These are phyloP conservation scores for Lomographa bimaculata DNA, from an alignment of 2,888 invertebrate species.

Conservation along the genomic window DNA sequence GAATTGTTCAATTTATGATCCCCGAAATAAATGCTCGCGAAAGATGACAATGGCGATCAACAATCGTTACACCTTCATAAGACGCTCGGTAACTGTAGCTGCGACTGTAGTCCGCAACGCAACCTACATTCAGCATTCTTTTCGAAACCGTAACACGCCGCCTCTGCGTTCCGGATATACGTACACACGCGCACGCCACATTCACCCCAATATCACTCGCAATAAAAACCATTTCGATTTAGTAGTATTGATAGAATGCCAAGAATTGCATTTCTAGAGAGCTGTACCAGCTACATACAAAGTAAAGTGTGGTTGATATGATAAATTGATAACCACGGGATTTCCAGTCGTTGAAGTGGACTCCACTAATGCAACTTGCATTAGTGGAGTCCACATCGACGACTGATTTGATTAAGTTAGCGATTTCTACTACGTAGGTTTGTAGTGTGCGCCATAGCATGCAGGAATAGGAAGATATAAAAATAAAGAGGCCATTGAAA, in stretches of 20 bases:
- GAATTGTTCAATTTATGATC: conserved; percentile 44
- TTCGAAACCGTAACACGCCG: conserved; percentile 82
- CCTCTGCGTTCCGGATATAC: conserved; percentile 78
- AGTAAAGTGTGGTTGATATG: conserved; percentile 54
- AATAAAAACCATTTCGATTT: conserved; percentile 69
- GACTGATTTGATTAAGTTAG: too few species aligned
- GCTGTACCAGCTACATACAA: conserved; percentile 61
- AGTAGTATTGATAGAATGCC: conserved; percentile 53
- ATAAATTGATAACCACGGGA: conserved; percentile 50
- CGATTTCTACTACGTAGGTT: too few species aligned
- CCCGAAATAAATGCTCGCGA: conserved; percentile 49
- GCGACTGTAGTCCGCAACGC: conserved; percentile 67
- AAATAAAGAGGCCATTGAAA: conserved; percentile 1
- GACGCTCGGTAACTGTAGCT: conserved; percentile 64
- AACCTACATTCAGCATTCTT: conserved; percentile 83
- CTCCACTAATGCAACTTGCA: background rate
- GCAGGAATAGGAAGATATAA: conserved; percentile 4
- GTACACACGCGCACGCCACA: conserved; percentile 57
- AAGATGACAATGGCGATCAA: conserved; percentile 67
- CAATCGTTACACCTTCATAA: conserved; percentile 63
- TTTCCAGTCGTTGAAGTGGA: conserved; percentile 2
- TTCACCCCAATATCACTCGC: conserved; percentile 63
- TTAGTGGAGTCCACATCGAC: too few species aligned
- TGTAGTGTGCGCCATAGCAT: background rate
- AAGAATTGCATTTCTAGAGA: conserved; percentile 75